Evolutionary conservation across 1,140 invertebrate species (phyloP).

Genomic region (Drosophila sturtevanti): DNA sequence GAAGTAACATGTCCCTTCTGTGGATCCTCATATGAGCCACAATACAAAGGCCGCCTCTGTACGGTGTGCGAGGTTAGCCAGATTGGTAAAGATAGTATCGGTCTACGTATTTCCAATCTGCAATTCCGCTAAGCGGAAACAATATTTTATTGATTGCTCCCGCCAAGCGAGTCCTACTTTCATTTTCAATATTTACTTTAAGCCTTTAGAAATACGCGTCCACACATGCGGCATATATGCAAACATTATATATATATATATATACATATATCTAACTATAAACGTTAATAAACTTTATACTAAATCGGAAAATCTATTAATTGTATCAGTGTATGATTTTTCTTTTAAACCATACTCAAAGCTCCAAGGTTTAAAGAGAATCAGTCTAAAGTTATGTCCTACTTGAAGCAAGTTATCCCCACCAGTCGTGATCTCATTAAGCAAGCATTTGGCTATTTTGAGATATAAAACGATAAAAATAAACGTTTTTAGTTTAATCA

Average conservation of each 20-base stretch:
- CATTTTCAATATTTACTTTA: constrained; percentile 18
- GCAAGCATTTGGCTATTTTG: no score
- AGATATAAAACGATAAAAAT: no score
- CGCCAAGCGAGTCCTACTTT: constrained; percentile 19
- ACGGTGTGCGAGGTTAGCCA: constrained; percentile 94
- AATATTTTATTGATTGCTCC: constrained; percentile 2
- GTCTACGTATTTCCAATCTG: constrained; percentile 90
- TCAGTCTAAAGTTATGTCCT: no score
- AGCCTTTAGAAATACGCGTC: constrained; percentile 26
- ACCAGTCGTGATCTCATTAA: no score
- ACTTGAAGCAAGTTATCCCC: no score
- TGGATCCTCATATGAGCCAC: constrained; percentile 93
- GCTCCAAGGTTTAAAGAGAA: no score
- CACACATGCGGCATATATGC: constrained; percentile 21
- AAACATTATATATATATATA: constrained; percentile 9
- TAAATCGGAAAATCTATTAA: neutral
- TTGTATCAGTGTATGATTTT: no score
- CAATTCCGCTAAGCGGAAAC: constrained; percentile 69
- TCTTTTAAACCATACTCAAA: no score
- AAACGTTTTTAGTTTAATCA: no score
- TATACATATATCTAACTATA: constrained; percentile 29
- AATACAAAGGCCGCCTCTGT: constrained; percentile 94
- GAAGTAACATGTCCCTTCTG: constrained; percentile 97
- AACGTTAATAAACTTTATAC: constrained; percentile 20
- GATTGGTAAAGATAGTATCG: constrained; percentile 95